A percentile compares a stretch with the other conserved stretches of the same genome.
Conservation (phyloP, 2,888 invertebrate species). For the Oscheius sp. region DNA sequence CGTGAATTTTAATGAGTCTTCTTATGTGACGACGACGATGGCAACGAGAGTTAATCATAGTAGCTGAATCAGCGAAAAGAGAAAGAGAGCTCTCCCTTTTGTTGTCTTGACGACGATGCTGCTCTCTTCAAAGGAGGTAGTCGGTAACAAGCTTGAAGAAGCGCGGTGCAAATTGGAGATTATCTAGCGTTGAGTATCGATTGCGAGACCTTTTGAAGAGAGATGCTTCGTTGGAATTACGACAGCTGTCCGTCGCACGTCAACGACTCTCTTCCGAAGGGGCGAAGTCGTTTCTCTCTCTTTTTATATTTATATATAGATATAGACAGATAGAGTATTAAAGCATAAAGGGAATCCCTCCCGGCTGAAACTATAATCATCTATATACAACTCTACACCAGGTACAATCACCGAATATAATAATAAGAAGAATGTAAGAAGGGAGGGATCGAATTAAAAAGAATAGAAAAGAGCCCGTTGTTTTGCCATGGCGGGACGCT, state of each 20-base stretch:
- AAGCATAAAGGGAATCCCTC: neutral
- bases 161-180: conserved; percentile 15
- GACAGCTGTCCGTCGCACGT: conserved; percentile 25
- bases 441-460: neutral
- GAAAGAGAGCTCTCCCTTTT: neutral
- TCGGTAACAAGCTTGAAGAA: neutral
- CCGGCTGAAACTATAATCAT: neutral
- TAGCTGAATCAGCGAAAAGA: neutral
- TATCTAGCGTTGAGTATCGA: conserved; percentile 24
- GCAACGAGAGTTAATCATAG: too few relatives aligned
- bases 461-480: neutral
- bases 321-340: neutral
- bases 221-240: conserved; percentile 17
- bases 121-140: neutral
- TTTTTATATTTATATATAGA: neutral
- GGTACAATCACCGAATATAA: conserved; percentile 9
- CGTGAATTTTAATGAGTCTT: too few relatives aligned
- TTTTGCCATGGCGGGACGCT: conserved; percentile 10
- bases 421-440: neutral
- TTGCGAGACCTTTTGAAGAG: conserved; percentile 24
- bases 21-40: too few relatives aligned
- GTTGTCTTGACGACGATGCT: neutral
- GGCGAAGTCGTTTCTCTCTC: neutral
- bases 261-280: conserved; percentile 2
- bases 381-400: conserved; percentile 14